Base-by-base conservation (phyloP, 2,113 vertebrate species). In the Hypomesus transpacificus region DNA sequence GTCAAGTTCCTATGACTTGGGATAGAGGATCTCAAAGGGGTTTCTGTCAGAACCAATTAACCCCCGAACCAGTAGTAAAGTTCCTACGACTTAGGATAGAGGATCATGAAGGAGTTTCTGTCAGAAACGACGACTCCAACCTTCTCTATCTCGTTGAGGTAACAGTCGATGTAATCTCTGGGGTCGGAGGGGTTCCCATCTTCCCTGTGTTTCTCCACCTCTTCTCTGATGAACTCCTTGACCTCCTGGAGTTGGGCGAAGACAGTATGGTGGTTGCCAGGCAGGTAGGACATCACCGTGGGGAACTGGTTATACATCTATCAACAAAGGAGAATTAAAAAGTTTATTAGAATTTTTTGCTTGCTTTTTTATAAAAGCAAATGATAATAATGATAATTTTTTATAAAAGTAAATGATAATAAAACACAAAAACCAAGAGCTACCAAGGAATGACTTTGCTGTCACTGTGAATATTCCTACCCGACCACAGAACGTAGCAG, bases 111-210 rank as follows among this genome's bases (percentile, higher is more conserved):
- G 11, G 14, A 22, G 20, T 22, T 21, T 8, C 57, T 59, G 20
- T 22, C 14, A 22, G 22, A 59, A 14, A 13, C 22, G 9, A 9
- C 11, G 20, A 3, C 8, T 14, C 9, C 7, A 54, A 93, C 90
- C 89, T 91, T 93, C 71, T 81, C 67, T 2, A 91, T 89, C 81
- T 92, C 88, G 1, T 77, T 83, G 60, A 93, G 85, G 73, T 91
- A 92, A 71, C 85, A 88, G 63, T 92, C 91, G 0, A 92, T 91
- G 76, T 88, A 89, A 65, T 93, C 92, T 46, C 85, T 86, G 3
- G 77, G 59, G 26, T 91, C 80, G 0, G n/a, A 76, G 18, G 88
- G 85, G 22, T 91, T 85, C 85, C 85, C 76, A 1, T 90, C 82
- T 50, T 57, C 86, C 70, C 80, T 89, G 80, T 93, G 91, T 22